These are phyloP conservation scores for Vidua chalybeata DNA, from an alignment of 2,113 vertebrate genomes.

Conservation along the genomic window DNA sequence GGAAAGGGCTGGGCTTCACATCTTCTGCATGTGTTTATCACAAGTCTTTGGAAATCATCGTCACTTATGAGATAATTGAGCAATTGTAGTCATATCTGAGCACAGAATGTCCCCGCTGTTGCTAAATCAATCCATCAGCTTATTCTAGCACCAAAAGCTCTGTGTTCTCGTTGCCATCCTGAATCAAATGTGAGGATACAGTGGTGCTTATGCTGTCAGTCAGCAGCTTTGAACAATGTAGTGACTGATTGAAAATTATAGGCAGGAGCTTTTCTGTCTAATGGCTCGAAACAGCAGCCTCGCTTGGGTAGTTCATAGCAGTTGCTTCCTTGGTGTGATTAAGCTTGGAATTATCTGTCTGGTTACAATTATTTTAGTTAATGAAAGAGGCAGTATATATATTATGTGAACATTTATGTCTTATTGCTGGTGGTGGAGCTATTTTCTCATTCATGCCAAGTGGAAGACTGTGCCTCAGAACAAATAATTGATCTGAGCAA, in stretches of 20 bases:
- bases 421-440: neutral
- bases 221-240: slow-evolving; percentile 67
- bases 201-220: slow-evolving; percentile 65
- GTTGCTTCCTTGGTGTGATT: neutral
- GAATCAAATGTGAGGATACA: slow-evolving; percentile 22
- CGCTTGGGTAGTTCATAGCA: neutral
- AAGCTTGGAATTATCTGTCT: slow-evolving; percentile 31
- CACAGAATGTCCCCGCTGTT: slow-evolving; percentile 33
- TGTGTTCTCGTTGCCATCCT: neutral
- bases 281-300: neutral
- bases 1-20: neutral
- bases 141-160: slow-evolving; percentile 43
- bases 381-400: neutral
- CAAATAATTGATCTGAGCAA: slow-evolving; percentile 21
- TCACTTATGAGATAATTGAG: slow-evolving; percentile 46
- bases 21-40: slow-evolving; percentile 17
- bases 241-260: slow-evolving; percentile 74
- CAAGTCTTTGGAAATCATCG: slow-evolving; percentile 40
- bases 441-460: neutral
- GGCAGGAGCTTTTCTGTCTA: slow-evolving; percentile 50
- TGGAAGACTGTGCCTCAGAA: neutral
- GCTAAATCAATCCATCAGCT: slow-evolving; percentile 62
- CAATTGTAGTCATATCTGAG: slow-evolving; percentile 31
- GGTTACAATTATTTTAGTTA: slow-evolving; percentile 46
- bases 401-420: neutral